Percentiles rank a stretch among this genome's conserved stretches.
phyloP scores from a whole-genome alignment of 2,797 vertebrate genomes.

The Lycodopsis pacificus region DNA sequence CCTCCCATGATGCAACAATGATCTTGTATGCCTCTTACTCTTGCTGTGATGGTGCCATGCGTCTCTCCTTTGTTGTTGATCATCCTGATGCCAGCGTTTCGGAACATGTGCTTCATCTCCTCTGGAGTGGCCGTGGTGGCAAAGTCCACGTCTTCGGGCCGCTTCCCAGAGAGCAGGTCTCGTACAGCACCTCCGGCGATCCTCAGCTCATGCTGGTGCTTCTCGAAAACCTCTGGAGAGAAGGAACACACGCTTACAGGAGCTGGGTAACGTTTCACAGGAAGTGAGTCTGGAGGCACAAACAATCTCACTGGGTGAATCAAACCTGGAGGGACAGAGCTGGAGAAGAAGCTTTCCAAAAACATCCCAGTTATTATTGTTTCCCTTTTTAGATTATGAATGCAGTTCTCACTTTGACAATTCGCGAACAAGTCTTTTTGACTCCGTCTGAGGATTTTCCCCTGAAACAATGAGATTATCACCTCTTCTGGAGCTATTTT shows the following conservation, averaged over 20 bases:
- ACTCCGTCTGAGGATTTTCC: no score
- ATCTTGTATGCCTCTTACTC: conserved; percentile 84
- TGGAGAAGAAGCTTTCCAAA: neutral
- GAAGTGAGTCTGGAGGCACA: neutral
- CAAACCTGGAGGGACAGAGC: neutral
- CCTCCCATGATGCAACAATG: neutral
- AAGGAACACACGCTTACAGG: neutral
- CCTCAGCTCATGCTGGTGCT: conserved; percentile 91
- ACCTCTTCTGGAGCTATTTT: neutral
- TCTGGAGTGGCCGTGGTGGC: conserved; percentile 95
- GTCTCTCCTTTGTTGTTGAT: conserved; percentile 98
- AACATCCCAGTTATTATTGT: neutral
- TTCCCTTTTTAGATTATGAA: neutral
- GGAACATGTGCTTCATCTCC: conserved; percentile 95
- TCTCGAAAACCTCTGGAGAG: conserved; percentile 88
- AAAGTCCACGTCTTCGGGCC: conserved; percentile 95
- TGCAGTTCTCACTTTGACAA: no score
- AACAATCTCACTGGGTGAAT: neutral
- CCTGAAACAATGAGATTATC: neutral
- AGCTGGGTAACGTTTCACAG: neutral
- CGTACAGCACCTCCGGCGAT: conserved; percentile 97
- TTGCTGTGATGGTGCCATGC: conserved; percentile 95
- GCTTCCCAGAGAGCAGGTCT: conserved; percentile 90
- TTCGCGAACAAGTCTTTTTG: neutral
- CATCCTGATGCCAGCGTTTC: conserved; percentile 89